A percentile compares a stretch with the other conserved stretches of the same genome.
Evolutionary conservation across 2,888 invertebrate genomes (phyloP).

Genomic region (Leptopterna dolabrata): DNA sequence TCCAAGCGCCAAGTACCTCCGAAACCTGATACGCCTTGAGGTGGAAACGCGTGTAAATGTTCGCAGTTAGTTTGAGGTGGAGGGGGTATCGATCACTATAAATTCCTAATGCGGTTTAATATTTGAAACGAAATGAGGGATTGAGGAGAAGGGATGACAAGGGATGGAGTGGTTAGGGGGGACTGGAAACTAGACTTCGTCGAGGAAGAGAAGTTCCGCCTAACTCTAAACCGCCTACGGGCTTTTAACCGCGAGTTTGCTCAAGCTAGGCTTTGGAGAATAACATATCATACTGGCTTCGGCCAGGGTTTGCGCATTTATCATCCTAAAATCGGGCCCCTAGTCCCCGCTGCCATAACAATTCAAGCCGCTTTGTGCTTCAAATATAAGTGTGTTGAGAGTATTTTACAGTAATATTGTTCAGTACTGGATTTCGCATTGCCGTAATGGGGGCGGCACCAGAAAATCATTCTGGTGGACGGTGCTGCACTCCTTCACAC

Average conservation of each 20-base stretch:
- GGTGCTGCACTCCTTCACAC: too few relatives aligned
- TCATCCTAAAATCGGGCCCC: neutral
- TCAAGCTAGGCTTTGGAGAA: neutral
- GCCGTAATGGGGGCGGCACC: too few relatives aligned
- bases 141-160: neutral
- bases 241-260: conserved; percentile 14
- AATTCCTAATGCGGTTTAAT: conserved; percentile 34
- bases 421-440: too few relatives aligned
- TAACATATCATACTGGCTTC: neutral
- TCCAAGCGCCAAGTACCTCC: neutral
- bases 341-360: neutral
- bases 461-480: too few relatives aligned
- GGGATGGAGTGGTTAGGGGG: neutral
- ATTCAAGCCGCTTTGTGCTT: neutral
- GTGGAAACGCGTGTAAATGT: conserved; percentile 29
- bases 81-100: conserved; percentile 22
- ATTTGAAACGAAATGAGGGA: conserved; percentile 27
- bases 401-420: too few relatives aligned
- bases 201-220: neutral
- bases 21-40: neutral
- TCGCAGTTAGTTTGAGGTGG: conserved; percentile 26
- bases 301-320: neutral
- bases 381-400: too few relatives aligned
- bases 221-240: conserved; percentile 25
- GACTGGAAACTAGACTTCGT: neutral